phyloP scores from a whole-genome alignment of 2,113 vertebrate species.

The Budorcas taxicolor region DNA sequence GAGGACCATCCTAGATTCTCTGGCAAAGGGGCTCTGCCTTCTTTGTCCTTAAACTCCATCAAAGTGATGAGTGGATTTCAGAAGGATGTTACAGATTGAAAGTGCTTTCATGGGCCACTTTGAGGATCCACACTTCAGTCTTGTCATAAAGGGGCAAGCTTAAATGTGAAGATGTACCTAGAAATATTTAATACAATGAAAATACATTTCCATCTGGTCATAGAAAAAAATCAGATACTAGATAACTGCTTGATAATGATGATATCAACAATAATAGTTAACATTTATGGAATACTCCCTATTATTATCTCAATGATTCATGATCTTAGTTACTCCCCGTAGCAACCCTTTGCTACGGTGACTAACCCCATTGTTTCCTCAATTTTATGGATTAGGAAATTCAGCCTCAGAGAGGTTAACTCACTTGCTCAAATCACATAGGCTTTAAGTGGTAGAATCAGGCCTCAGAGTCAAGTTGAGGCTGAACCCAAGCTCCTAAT shows the following conservation, averaged over 20 bases:
- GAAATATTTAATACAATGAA: neutral
- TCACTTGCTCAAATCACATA: neutral
- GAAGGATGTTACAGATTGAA: neutral
- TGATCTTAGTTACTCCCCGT: neutral
- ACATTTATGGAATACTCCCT: neutral
- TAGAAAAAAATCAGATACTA: neutral
- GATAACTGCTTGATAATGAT: neutral
- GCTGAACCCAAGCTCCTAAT: neutral
- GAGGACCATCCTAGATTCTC: neutral
- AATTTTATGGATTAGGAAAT: neutral
- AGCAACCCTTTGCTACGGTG: neutral
- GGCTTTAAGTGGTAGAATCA: neutral
- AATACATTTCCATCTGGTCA: neutral
- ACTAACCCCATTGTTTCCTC: neutral
- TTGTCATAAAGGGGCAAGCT: neutral
- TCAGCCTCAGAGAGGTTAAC: neutral
- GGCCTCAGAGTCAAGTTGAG: neutral
- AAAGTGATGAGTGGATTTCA: neutral
- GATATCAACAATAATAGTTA: neutral
- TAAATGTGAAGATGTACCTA: neutral
- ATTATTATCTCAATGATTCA: neutral
- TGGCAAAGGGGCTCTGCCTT: neutral
- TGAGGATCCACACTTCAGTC: neutral
- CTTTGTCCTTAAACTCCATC: neutral
- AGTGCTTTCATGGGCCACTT: neutral